These are phyloP conservation scores for Cyphomyrus discorhynchus DNA, from an alignment of 2,113 vertebrate species.

Conservation along the genomic window DNA sequence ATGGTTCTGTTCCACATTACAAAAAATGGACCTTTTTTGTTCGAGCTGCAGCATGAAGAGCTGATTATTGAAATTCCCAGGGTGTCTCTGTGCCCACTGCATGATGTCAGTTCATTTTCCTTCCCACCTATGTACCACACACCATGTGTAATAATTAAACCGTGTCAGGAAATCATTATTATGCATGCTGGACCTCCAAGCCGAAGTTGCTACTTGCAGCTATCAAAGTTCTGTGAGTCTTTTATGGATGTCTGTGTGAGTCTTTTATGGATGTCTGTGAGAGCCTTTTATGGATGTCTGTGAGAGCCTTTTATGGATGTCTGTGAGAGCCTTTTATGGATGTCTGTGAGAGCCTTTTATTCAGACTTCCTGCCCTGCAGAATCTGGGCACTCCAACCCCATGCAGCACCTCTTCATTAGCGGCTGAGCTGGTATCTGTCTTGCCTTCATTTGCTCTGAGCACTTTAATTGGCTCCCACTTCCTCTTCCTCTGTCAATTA, in stretches of 20 bases:
- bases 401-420: constrained; percentile 7
- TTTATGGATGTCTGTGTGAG: background rate
- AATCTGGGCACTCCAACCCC: background rate
- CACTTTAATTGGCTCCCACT: constrained; percentile 6
- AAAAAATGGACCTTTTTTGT: background rate
- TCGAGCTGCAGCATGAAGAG: background rate
- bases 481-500: constrained; percentile 9
- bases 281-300: too few species aligned
- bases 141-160: constrained; percentile 2
- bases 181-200: background rate
- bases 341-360: background rate
- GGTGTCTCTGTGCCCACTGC: background rate
- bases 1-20: background rate
- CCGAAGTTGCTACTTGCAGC: background rate
- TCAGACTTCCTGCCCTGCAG: background rate
- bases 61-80: background rate
- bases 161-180: background rate
- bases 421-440: background rate
- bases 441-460: background rate
- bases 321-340: too few species aligned
- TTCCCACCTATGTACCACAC: background rate
- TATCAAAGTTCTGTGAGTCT: background rate
- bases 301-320: background rate
- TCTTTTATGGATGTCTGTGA: background rate
- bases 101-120: background rate